These are phyloP conservation scores for Pararge aegeria DNA, from an alignment of 1,140 invertebrate genomes.

Conservation along the genomic window DNA sequence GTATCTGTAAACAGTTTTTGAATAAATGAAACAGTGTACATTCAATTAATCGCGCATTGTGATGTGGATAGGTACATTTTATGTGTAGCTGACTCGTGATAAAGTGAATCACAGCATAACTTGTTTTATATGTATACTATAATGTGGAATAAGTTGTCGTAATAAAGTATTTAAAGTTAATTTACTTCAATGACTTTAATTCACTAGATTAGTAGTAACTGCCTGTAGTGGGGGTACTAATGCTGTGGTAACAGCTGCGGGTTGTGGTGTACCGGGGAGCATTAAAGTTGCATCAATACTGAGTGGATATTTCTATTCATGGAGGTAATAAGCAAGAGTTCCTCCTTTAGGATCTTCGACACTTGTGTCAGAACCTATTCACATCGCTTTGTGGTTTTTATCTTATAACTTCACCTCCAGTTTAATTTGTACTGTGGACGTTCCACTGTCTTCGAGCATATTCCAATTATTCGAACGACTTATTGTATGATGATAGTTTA, in stretches of 20 bases:
- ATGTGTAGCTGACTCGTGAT: slow-evolving; percentile 71
- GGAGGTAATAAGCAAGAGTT: not conserved
- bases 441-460: slow-evolving; percentile 47
- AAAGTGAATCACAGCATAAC: slow-evolving; percentile 74
- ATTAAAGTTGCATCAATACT: too few species aligned
- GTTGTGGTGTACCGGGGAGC: not conserved
- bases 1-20: slow-evolving; percentile 42
- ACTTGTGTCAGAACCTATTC: slow-evolving; percentile 43
- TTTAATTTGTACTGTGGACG: slow-evolving; percentile 36
- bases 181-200: slow-evolving; percentile 72
- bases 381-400: slow-evolving; percentile 54
- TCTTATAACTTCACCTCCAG: slow-evolving; percentile 35
- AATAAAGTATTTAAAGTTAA: slow-evolving; percentile 79
- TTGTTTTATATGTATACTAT: slow-evolving; percentile 79
- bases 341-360: not conserved
- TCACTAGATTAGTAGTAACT: slow-evolving; percentile 48
- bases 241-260: slow-evolving; percentile 9
- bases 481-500: slow-evolving; percentile 74
- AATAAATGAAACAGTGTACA: slow-evolving; percentile 48
- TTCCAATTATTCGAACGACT: slow-evolving; percentile 54
- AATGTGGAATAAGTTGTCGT: slow-evolving; percentile 78
- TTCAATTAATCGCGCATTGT: slow-evolving; percentile 66
- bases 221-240: slow-evolving; percentile 9
- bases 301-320: too few species aligned
- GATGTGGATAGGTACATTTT: slow-evolving; percentile 70